Evolutionary conservation across 2,113 vertebrate species (phyloP), one percentile per base, ranked within the genome.

Genomic region (Pituophis catenifer): DNA sequence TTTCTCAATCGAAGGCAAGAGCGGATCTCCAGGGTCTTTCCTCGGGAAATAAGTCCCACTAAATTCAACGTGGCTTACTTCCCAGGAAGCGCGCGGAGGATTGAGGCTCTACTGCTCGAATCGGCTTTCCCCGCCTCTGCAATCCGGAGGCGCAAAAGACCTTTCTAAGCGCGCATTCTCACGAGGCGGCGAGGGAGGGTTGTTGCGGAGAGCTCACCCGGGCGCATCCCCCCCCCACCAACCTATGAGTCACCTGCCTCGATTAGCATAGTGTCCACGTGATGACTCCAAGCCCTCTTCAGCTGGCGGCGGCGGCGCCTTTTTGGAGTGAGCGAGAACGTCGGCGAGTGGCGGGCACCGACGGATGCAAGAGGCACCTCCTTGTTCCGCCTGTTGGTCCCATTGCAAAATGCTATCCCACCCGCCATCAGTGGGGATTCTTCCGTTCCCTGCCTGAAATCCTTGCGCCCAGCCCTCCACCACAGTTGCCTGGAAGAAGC

Each of bases 191-290:
- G 48, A n/a, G n/a, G 58, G 13, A 8, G 29, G 48, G 26, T 9
- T 24, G 29, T 13, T 10, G 65, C 29, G 21, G 53, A 33, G 52
- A 57, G 53, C 70, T 0, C 53, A 44, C 75, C 90, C 8, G 90
- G 26, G 75, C 52, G 12, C 52, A 3, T 19, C 2, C 9, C 59
- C 29, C 58, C 17, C 17, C 21, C 58, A 19, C n/a, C 91, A 86
- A 2, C 38, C 85, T 33, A 11, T 13, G 91, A 86, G 90, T 91
- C 90, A 91, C 90, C 90, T 59, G 91, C 91, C 54, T 91, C 3
- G 81, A 91, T 87, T 86, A 87, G 91, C 91, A 91, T 86, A 86
- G 57, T 50, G 55, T 21, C 91, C 91, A 91, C 91, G 91, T 91
- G 91, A 86, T 55, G 91, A 81, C 38, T 81, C 48, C 57, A 19